Base-by-base conservation (phyloP, 2,888 invertebrate species). In the Drosophila multiciliata region DNA sequence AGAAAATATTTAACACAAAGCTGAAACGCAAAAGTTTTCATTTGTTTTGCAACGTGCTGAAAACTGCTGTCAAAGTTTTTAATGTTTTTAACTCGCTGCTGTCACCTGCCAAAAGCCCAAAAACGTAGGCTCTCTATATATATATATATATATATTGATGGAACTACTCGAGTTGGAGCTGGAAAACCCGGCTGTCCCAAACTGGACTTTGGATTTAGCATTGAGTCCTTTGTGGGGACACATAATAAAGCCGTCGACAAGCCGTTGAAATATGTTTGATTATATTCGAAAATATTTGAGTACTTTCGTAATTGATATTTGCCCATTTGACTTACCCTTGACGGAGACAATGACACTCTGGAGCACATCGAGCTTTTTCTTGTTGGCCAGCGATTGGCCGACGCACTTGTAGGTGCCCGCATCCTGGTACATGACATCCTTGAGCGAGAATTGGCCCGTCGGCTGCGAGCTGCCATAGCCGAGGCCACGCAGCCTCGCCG, bases 361-460 rank as follows among this genome's bases (percentile, higher is more conserved):
- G 62, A 95, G 91, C 40, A 94, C 93, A 83, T 95, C 94, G 62
- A 95, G 88, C 87, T 94, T 93, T 82, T 94, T 93, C 71, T 94
- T 93, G 62, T 94, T 93, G 73, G 90, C 87, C 62, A 92, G 75
- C 48, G 93, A 92, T 73, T 93, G 93, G 38, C 93, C 95, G 52
- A 96, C 95, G 92, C 96, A 96, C 80, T 96, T 94, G 92, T 96
- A 96, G 86, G 95, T 96, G 23, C 96, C 96, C 36, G 96, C 96
- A 90, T 96, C 96, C 91, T 96, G 96, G 91, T 96, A 96, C 69
- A 96, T 94, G 66, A 96, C 95, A 82, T 95, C 95, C 85, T 95
- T 96, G 42, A 96, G 93, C 40, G 95, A 94, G 74, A 96, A 94
- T 77, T 95, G 95, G 54, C 95, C 95, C 20, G 95, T 95, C 66